Evolutionary conservation across 2,797 vertebrate genomes (phyloP).

Genomic region (Taenioides sp.): DNA sequence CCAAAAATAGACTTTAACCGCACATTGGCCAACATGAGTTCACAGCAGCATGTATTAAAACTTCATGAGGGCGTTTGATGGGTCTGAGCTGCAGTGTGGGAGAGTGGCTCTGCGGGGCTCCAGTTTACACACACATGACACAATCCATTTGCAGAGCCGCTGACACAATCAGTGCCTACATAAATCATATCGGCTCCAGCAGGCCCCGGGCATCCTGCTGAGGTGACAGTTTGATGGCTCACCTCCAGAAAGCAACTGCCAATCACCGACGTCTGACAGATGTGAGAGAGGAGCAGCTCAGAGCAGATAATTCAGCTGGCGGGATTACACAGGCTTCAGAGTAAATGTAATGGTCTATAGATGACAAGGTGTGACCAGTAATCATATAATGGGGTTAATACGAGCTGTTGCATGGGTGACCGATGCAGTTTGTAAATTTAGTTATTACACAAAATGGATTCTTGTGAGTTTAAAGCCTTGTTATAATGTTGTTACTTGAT

Average conservation of each 20-base stretch:
- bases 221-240: conserved; percentile 65
- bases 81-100: not conserved
- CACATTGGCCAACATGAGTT: not conserved
- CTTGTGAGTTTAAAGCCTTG: too few species aligned
- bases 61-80: conserved; percentile 22
- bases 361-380: conserved; percentile 37
- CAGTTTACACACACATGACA: conserved; percentile 62
- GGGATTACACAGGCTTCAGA: conserved; percentile 42
- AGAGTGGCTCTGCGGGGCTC: conserved; percentile 42
- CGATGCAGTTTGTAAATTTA: too few species aligned
- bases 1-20: not conserved
- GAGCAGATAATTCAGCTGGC: conserved; percentile 6
- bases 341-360: conserved; percentile 42
- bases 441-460: too few species aligned
- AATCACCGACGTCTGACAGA: conserved; percentile 67
- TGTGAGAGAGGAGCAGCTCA: conserved; percentile 42
- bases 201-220: conserved; percentile 55
- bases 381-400: conserved; percentile 8
- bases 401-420: not conserved
- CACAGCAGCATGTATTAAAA: not conserved
- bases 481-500: too few species aligned
- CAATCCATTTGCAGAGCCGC: conserved; percentile 68
- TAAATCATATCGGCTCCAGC: conserved; percentile 72
- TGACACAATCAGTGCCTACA: conserved; percentile 71
- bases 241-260: conserved; percentile 65